phyloP scores from a whole-genome alignment of 2,113 vertebrate species.

The Scortum barcoo region DNA sequence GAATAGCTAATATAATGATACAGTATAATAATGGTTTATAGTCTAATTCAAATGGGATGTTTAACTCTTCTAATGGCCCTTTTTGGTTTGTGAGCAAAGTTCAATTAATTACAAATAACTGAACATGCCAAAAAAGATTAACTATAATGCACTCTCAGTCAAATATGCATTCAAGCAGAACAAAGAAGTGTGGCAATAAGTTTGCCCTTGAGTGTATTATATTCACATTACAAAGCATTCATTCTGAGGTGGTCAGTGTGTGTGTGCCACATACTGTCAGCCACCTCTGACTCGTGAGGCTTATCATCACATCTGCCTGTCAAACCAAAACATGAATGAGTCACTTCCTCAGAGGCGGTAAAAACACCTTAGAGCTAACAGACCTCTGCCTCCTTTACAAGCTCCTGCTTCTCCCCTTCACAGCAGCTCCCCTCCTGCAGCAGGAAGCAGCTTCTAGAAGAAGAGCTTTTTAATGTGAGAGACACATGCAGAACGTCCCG shows the following conservation, averaged over 20 bases:
- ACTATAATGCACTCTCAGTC: constrained; percentile 20
- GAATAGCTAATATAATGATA: constrained; percentile 46
- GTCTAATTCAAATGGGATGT: constrained; percentile 29
- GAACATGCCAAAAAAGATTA: constrained; percentile 42
- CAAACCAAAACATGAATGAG: constrained; percentile 37
- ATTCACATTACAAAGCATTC: constrained; percentile 3
- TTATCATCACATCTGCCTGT: constrained; percentile 43
- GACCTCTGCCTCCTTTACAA: constrained; percentile 18
- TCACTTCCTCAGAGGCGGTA: constrained; percentile 24
- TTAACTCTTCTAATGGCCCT: constrained; percentile 29
- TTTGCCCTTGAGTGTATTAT: constrained; percentile 25
- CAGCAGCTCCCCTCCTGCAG: constrained; percentile 19
- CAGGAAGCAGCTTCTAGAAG: constrained; percentile 31
- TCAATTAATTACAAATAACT: constrained; percentile 28
- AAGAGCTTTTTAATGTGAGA: constrained; percentile 59
- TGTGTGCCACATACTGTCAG: constrained; percentile 1
- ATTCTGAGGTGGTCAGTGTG: constrained; percentile 12
- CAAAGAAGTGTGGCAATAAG: constrained; percentile 14
- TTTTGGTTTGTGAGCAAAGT: constrained; percentile 45
- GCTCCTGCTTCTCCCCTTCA: constrained; percentile 1
- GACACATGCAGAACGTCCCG: constrained; percentile 53
- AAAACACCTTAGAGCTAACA: constrained; percentile 25
- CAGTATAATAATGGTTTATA: constrained; percentile 36
- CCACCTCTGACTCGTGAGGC: constrained; percentile 6
- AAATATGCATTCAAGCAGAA: constrained; percentile 40